Conservation (phyloP, 2,797 vertebrate species). For the Miopithecus talapoin region DNA sequence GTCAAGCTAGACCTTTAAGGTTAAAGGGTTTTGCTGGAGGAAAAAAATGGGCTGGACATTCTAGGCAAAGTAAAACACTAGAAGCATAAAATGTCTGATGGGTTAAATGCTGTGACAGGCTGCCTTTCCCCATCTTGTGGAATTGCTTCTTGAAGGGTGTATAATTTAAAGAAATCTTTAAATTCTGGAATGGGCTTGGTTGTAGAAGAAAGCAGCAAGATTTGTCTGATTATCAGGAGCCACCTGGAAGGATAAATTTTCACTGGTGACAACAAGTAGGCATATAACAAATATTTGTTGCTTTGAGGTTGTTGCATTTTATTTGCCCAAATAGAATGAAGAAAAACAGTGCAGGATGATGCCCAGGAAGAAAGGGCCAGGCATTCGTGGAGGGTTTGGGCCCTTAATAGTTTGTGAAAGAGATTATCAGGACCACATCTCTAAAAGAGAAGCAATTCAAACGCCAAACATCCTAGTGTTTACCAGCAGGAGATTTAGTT, state of each 20-base stretch:
- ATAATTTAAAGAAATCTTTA: constrained; percentile 3
- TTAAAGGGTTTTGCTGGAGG: background rate
- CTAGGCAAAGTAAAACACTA: background rate
- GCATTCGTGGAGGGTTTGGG: background rate
- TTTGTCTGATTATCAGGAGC: background rate
- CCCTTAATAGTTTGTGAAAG: constrained; percentile 68
- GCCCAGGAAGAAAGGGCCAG: constrained; percentile 30
- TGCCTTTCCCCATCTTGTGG: background rate
- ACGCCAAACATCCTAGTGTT: constrained; percentile 68
- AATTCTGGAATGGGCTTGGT: background rate
- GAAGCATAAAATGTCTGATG: background rate
- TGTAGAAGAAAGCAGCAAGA: background rate
- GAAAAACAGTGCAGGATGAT: background rate
- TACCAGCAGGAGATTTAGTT: constrained; percentile 75
- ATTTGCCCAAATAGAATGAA: constrained; percentile 23
- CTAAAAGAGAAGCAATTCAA: constrained; percentile 72
- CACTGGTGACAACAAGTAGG: background rate
- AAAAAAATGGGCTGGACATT: background rate
- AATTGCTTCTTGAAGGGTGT: background rate
- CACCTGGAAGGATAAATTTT: background rate
- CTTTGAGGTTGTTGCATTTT: constrained; percentile 52
- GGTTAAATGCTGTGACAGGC: background rate
- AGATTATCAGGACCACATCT: constrained; percentile 60
- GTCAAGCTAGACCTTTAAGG: background rate
- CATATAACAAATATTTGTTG: constrained; percentile 46